Percentiles rank a stretch among this genome's conserved stretches.
phyloP scores from a whole-genome alignment of 2,888 invertebrate species.

The Epistrophe eligans region DNA sequence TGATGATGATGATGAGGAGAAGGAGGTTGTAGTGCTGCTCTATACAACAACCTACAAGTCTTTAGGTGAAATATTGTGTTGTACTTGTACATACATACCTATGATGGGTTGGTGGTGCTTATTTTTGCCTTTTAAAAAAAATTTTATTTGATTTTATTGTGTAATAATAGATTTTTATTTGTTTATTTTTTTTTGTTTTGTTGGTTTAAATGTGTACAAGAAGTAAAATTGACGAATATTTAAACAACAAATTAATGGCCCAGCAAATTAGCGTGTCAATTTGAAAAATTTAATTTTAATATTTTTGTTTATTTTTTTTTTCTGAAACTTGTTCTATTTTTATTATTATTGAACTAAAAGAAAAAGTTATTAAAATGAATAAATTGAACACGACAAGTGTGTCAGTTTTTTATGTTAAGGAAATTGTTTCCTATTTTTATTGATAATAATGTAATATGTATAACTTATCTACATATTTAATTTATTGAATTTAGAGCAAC shows the following conservation, averaged over 20 bases:
- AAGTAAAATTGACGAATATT: conserved; percentile 7
- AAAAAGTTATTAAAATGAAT: too few species aligned
- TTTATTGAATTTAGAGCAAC: too few species aligned
- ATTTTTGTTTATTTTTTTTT: neutral
- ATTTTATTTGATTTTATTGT: conserved; percentile 68
- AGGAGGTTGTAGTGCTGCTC: neutral
- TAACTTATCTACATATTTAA: too few species aligned
- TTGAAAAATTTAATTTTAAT: conserved; percentile 21
- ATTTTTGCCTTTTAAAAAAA: conserved; percentile 36
- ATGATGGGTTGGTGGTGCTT: neutral
- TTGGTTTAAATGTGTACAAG: neutral
- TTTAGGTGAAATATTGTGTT: conserved; percentile 34
- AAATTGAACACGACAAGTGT: neutral
- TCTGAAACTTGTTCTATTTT: neutral
- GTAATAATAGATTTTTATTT: conserved; percentile 70
- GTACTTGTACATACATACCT: neutral
- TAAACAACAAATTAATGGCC: conserved; percentile 15
- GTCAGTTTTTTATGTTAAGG: too few species aligned
- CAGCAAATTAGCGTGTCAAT: conserved; percentile 26
- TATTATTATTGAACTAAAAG: neutral
- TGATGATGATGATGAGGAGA: conserved; percentile 27
- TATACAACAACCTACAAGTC: conserved; percentile 30
- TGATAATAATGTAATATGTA: too few species aligned
- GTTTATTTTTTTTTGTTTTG: conserved; percentile 21
- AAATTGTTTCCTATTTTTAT: too few species aligned